A percentile compares a stretch with the other conserved stretches of the same genome.
Evolutionary conservation across 2,113 vertebrate species (phyloP).

Genomic region (Hystrix brachyura): DNA sequence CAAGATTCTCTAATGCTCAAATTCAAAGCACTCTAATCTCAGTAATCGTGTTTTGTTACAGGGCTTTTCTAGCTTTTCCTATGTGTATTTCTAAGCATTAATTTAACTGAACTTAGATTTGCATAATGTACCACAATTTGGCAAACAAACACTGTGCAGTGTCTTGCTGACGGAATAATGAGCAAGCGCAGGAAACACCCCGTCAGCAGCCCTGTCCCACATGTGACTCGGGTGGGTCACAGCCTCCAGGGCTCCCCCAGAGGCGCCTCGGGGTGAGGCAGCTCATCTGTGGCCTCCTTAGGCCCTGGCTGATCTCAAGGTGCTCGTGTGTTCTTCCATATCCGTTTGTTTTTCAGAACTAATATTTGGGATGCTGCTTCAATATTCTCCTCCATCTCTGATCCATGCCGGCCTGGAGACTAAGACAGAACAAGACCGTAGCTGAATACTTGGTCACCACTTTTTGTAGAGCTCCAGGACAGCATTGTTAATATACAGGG

Average conservation of each 20-base stretch:
- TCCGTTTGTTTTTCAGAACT: neutral
- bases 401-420: neutral
- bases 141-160: neutral
- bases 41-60: neutral
- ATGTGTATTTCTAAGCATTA: slow-evolving; percentile 24
- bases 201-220: neutral
- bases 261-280: neutral
- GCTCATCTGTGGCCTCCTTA: neutral
- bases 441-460: neutral
- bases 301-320: neutral
- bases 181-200: neutral
- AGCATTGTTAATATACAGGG: neutral
- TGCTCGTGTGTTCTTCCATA: neutral
- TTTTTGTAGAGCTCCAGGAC: slow-evolving; percentile 32
- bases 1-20: neutral
- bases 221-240: neutral
- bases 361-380: neutral
- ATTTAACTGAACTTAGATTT: neutral
- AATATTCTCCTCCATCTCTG: neutral
- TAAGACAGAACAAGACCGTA: neutral
- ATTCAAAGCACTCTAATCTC: neutral
- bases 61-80: slow-evolving; percentile 1
- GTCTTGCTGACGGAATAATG: slow-evolving; percentile 22
- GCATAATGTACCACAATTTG: neutral
- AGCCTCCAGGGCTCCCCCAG: neutral